Conservation (phyloP, 2,113 vertebrate species). For the Daboia siamensis region DNA sequence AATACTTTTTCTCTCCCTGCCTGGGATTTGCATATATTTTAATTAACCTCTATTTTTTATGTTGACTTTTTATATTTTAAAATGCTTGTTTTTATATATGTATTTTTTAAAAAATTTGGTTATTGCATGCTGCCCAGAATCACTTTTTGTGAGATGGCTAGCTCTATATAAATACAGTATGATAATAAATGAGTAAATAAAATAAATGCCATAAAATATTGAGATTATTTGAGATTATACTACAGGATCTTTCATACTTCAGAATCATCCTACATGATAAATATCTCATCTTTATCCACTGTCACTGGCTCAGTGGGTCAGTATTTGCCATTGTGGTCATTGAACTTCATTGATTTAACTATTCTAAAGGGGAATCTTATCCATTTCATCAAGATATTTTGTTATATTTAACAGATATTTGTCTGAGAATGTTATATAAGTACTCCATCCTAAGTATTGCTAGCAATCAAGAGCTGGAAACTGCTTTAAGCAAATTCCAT, state of each 20-base stretch:
- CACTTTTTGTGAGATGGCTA: background rate
- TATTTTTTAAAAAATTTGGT: background rate
- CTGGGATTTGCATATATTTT: background rate
- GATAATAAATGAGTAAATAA: background rate
- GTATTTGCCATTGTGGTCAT: background rate
- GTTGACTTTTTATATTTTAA: background rate
- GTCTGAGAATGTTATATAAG: background rate
- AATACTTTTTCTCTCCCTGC: background rate
- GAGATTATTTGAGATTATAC: background rate
- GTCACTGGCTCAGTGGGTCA: background rate
- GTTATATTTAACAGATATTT: background rate
- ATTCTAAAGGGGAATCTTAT: background rate
- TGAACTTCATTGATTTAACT: background rate
- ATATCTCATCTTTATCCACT: background rate
- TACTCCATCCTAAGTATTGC: background rate
- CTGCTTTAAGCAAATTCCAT: background rate
- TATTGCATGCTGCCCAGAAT: background rate
- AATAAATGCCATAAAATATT: background rate
- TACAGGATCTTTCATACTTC: background rate
- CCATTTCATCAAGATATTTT: background rate
- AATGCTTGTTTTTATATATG: background rate
- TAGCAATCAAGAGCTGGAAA: background rate
- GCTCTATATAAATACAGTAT: background rate
- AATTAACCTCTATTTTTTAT: background rate
- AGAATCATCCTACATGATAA: background rate